These are phyloP conservation scores for Drosophila arizonae DNA, from an alignment of 1,140 invertebrate species.

Conservation along the genomic window DNA sequence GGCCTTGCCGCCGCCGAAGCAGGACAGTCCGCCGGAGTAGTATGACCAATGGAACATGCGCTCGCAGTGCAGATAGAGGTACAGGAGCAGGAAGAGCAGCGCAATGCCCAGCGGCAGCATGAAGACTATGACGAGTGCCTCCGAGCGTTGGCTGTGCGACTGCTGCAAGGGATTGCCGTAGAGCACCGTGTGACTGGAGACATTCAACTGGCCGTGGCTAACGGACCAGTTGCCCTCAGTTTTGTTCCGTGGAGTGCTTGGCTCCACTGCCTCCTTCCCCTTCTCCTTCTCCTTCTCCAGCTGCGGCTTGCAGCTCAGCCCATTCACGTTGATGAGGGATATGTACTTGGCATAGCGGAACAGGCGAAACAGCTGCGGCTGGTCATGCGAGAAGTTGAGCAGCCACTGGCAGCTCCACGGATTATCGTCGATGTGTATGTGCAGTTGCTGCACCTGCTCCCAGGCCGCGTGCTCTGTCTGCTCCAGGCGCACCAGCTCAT, in stretches of 20 bases:
- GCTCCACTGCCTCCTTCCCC: neutral
- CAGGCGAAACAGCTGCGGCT: constrained; percentile 68
- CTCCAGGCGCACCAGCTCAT: constrained; percentile 45
- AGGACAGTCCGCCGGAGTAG: constrained; percentile 53
- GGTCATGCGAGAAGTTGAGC: constrained; percentile 62
- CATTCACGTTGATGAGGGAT: constrained; percentile 80
- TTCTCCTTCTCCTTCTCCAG: constrained; percentile 17
- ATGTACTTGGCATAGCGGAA: constrained; percentile 77
- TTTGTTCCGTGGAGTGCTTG: neutral
- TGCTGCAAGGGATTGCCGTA: constrained; percentile 69
- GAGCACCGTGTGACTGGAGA: constrained; percentile 67
- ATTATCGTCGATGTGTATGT: constrained; percentile 65
- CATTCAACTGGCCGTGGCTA: constrained; percentile 42
- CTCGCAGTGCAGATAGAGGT: constrained; percentile 77
- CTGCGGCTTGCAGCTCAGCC: constrained; percentile 58
- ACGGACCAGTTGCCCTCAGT: neutral
- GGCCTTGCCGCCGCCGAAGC: constrained; percentile 53
- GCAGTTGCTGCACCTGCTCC: constrained; percentile 42
- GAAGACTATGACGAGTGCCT: constrained; percentile 74
- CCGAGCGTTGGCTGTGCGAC: constrained; percentile 64
- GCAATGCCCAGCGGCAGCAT: constrained; percentile 77
- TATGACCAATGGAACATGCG: constrained; percentile 76
- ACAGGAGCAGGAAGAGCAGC: constrained; percentile 69
- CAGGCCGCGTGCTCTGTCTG: constrained; percentile 4
- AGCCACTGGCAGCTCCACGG: constrained; percentile 80